Base-by-base conservation (phyloP, 2,113 vertebrate genomes). In the Amphiprion percula region DNA sequence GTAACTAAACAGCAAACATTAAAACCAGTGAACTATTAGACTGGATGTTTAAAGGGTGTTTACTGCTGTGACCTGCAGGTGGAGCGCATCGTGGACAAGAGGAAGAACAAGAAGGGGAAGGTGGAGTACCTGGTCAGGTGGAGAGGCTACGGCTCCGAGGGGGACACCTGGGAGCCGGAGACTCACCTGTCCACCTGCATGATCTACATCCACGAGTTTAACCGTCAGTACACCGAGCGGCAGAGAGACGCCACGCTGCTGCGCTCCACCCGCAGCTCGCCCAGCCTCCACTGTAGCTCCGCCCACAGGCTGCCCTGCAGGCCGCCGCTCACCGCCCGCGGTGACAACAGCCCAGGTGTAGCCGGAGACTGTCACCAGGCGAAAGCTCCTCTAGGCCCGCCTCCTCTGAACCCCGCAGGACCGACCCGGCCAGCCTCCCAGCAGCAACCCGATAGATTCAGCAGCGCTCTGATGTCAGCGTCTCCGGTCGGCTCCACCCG, bases 81-180 rank as follows among this genome's bases (percentile, higher is more conserved):
- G 88, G 98, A 99, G 90, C 93, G 94, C 71, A 97, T 99, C 52
- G 94, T 99, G 88, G 97, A 98, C 84, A 96, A 96, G 84, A 95
- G 97, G 84, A 98, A 94, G 94, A 98, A 95, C 90, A 97, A 95
- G 90, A 99, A 98, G 82, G 98, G 98, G 53, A 96, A 95, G 92
- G 95, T 95, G 12, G 98, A 99, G 79, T 99, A 99, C 77, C 89
- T 99, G 87, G 98, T 99, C 15, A 93, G 96, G 54, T 99, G 98
- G 98, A 95, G 97, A 88, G 98, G 98, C 68, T 99, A 98, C 0
- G 95, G 96, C 19, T 95, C 95, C 0, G 97, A 98, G 77, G 97
- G 96, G 0, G 98, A 99, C 87, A 99, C 97, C 0, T 99, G 98
- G 98, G 98, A 99, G 74, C 98, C 98, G 0, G 98, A 99, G 86